phyloP scores from a whole-genome alignment of 2,797 vertebrate species.

The Poecilia gillii region DNA sequence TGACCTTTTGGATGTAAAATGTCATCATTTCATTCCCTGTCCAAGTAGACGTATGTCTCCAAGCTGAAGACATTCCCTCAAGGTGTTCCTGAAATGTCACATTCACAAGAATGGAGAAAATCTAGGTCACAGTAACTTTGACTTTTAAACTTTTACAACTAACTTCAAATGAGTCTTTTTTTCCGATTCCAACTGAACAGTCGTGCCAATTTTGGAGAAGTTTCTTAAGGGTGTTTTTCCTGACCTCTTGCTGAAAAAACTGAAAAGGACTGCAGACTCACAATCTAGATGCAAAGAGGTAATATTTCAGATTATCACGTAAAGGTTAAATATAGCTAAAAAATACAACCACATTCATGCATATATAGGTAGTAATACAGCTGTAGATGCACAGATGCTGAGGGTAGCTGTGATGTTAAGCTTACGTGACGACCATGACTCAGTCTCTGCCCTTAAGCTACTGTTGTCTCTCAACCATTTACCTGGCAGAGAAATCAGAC shows the following conservation, averaged over 20 bases:
- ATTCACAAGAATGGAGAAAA: background rate
- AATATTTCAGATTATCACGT: background rate
- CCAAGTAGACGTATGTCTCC: constrained; percentile 5
- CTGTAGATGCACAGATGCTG: constrained; percentile 5
- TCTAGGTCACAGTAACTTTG: constrained; percentile 7
- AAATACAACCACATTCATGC: constrained; percentile 34
- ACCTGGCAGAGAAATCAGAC: constrained; percentile 31
- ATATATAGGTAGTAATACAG: constrained; percentile 2
- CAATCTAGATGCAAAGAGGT: background rate
- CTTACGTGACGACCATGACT: constrained; percentile 38
- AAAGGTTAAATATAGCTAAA: background rate
- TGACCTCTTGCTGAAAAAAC: background rate
- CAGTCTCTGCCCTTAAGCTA: constrained; percentile 38
- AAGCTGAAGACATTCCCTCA: constrained; percentile 2
- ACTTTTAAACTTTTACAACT: background rate
- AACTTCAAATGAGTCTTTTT: background rate
- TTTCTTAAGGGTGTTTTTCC: background rate
- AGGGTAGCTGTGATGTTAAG: background rate
- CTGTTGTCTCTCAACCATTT: constrained; percentile 10
- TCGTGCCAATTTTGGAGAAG: background rate
- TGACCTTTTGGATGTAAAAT: constrained; percentile 12
- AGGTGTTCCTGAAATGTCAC: constrained; percentile 5
- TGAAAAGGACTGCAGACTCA: background rate
- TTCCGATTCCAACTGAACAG: background rate
- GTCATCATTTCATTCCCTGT: constrained; percentile 12